Conservation (phyloP, 2,888 invertebrate genomes). For the Acanthoscelides obtectus region DNA sequence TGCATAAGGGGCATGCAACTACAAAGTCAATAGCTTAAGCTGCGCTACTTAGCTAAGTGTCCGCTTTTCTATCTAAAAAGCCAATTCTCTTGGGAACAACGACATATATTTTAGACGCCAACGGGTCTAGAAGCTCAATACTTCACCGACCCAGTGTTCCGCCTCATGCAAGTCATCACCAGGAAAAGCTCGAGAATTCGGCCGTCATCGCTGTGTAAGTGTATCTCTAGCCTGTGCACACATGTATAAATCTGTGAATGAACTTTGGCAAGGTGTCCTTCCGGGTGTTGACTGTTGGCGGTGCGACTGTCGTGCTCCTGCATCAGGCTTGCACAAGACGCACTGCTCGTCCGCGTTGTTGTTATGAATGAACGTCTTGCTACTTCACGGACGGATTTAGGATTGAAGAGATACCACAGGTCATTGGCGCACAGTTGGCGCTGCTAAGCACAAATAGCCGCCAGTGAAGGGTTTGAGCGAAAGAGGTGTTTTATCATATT, state of each 20-base stretch:
- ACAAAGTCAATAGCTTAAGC: too few species aligned
- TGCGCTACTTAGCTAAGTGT: too few species aligned
- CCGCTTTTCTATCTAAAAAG: too few species aligned
- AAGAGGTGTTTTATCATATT: too few species aligned
- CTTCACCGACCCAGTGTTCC: too few species aligned
- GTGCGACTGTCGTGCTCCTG: not conserved
- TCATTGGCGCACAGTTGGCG: slow-evolving; percentile 13
- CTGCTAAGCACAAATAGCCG: not conserved
- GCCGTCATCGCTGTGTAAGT: slow-evolving; percentile 20
- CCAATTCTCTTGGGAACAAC: too few species aligned
- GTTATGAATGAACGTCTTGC: slow-evolving; percentile 38
- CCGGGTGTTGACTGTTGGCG: slow-evolving; percentile 29
- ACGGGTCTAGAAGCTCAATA: too few species aligned
- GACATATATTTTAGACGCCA: too few species aligned
- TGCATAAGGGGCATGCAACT: too few species aligned
- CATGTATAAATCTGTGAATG: slow-evolving; percentile 33
- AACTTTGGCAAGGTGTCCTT: slow-evolving; percentile 41
- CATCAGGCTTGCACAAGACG: not conserved
- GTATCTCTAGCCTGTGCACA: slow-evolving; percentile 20
- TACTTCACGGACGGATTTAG: slow-evolving; percentile 24
- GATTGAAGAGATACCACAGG: slow-evolving; percentile 29
- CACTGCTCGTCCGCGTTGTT: not conserved
- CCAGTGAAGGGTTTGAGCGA: not conserved
- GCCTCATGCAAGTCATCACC: not conserved
- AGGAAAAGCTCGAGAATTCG: slow-evolving; percentile 27